Evolutionary conservation across 2,113 vertebrate species (phyloP), one percentile per base, ranked within the genome.

Genomic region (Passer domesticus): DNA sequence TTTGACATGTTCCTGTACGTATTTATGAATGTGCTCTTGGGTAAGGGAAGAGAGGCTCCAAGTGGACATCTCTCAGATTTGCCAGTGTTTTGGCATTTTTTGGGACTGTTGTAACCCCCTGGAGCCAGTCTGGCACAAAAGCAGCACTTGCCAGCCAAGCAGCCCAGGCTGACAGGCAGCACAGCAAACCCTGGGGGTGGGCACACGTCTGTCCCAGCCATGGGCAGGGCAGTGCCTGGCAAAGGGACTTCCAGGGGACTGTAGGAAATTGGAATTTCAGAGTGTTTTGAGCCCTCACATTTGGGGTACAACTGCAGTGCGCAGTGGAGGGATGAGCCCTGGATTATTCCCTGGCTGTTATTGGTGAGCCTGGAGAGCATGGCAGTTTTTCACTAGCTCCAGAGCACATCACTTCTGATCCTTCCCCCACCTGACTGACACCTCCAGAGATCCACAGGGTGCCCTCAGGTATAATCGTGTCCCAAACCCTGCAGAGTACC

Each of bases 1-100:
- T 43, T 49, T 49, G n/a, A 11, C 0, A 0, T 11, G 33, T 35
- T 15, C 19, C 11, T 37, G 21, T 24, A 13, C 4, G 1, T 27
- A 17, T n/a, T 21, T 27, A 24, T 12, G 56, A 47, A 25, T 4
- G 15, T 30, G 53, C 55, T 77, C n/a, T 31, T 1, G 7, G n/a
- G 68, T 74, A 24, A 43, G 46, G 30, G 37, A 56, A 6, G 44
- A 46, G 63, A 69, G 35, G 75, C 75, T 52, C 33, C 6, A 28
- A 30, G 70, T 14, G 47, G n/a, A 15, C 35, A 25, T 21, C 33
- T 60, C 30, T 52, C 23, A 31, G 13, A 63, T 35, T 9, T 41
- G 35, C 33, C 10, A 2, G 23, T 37, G n/a, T 24, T 82, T 31
- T 58, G 70, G 49, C 47, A 19, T 63, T 62, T 83, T 66, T 41